Evolutionary conservation across 2,113 vertebrate genomes (phyloP), one percentile per base, ranked within the genome.

Genomic region (Podarcis raffonei): DNA sequence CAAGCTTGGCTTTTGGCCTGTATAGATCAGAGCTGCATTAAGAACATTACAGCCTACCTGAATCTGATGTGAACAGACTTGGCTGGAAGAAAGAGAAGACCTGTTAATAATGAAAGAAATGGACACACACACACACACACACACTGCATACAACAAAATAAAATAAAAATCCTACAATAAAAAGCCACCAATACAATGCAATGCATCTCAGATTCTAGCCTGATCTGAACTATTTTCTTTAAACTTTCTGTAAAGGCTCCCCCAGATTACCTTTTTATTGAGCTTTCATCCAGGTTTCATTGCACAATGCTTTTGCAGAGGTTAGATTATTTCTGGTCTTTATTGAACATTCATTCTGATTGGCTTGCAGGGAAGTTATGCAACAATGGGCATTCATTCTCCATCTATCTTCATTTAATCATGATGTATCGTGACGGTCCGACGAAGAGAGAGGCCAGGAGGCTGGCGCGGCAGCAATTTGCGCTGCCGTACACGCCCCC

Each of bases 21-120:
- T 90, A 88, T 72, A 87, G 85, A 89, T 95, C 92, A 89, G 90
- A 87, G 81, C 53, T 93, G 81, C 86, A 83, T 95, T 94, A 94
- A 93, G 84, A 92, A 84, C 90, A 90, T 93, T 86, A 92, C 30
- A 76, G 66, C 37, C 82, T 92, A 84, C 85, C 84, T 84, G 74
- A 7, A 42, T 87, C 86, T 89, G 83, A 84, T 89, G 84, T 48
- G n/a, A 90, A 90, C 72, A 84, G 74, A 42, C 75, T 81, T 84
- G 88, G 84, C 32, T 71, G 78, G 48, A 86, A 88, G 71, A 91
- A 90, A 87, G 11, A 27, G 78, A 91, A 80, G 80, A 89, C 80
- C 75, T 90, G 76, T 48, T 89, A 53, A 90, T 74, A 88, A 48
- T 72, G 37, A 81, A 87, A 80, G 12, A 83, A 84, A 87, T 72